phyloP scores from a whole-genome alignment of 2,797 vertebrate genomes.

The Thripadectes ignobilis region DNA sequence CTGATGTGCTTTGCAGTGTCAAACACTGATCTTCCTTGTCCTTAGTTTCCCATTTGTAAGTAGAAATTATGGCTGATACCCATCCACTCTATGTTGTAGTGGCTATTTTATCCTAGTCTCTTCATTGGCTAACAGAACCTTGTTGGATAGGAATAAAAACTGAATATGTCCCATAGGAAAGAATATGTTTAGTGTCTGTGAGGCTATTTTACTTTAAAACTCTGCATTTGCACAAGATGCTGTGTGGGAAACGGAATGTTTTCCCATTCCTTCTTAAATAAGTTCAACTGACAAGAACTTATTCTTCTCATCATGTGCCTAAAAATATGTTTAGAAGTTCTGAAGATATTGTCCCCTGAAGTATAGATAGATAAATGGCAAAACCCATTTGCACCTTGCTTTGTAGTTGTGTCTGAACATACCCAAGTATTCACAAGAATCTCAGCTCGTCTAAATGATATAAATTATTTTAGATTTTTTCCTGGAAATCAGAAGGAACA shows the following conservation, averaged over 20 bases:
- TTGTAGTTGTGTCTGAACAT: neutral
- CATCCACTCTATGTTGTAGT: neutral
- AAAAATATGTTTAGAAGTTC: neutral
- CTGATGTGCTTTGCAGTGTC: neutral
- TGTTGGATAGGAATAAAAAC: neutral
- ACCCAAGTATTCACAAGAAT: neutral
- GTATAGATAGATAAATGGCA: neutral
- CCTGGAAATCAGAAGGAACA: neutral
- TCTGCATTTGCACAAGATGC: neutral
- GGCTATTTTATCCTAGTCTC: rapidly evolving
- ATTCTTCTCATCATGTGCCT: neutral
- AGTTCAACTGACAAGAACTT: neutral
- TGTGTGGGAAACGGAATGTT: neutral
- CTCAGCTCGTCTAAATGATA: neutral
- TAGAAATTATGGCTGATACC: neutral
- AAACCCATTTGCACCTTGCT: neutral
- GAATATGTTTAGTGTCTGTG: neutral
- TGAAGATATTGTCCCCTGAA: neutral
- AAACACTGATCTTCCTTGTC: neutral
- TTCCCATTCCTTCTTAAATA: neutral
- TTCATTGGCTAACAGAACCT: neutral
- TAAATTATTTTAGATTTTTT: neutral
- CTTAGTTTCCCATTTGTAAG: neutral
- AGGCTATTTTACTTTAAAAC: neutral
- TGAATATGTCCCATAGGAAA: neutral